phyloP scores from a whole-genome alignment of 2,113 vertebrate genomes.

The Actinemys pallida region DNA sequence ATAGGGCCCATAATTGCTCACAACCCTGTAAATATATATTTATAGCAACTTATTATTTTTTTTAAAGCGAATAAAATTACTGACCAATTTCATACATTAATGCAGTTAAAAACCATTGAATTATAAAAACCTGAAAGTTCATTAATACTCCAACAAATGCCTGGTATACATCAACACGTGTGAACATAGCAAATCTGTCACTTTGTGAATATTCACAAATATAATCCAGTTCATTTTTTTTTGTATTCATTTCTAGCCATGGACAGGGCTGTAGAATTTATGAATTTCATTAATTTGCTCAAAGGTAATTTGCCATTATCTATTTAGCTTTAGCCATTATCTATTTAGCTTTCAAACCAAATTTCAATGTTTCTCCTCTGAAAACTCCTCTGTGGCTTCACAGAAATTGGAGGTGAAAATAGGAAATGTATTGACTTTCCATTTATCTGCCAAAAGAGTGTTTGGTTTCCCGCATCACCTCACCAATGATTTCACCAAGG shows the following conservation, averaged over 20 bases:
- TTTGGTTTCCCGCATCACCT: not conserved
- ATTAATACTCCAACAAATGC: not conserved
- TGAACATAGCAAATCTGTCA: not conserved
- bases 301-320: not conserved
- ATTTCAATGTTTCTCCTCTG: not conserved
- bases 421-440: not conserved
- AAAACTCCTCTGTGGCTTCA: not conserved
- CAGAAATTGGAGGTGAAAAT: not conserved
- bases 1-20: too few species aligned
- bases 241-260: too few species aligned
- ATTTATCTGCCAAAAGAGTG: not conserved
- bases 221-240: too few species aligned
- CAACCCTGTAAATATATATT: too few species aligned
- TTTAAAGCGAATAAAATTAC: not conserved
- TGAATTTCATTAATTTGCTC: not conserved
- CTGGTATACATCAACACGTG: too few species aligned
- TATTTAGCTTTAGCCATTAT: not conserved
- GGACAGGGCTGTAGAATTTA: not conserved
- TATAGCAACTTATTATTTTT: too few species aligned
- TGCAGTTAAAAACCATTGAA: not conserved
- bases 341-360: not conserved
- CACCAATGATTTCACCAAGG: not conserved
- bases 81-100: not conserved
- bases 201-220: not conserved
- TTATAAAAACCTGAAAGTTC: not conserved